A percentile compares a stretch with the other conserved stretches of the same genome.
Conservation (phyloP, 1,140 invertebrate species). For the Muscidifurax raptorellus region DNA sequence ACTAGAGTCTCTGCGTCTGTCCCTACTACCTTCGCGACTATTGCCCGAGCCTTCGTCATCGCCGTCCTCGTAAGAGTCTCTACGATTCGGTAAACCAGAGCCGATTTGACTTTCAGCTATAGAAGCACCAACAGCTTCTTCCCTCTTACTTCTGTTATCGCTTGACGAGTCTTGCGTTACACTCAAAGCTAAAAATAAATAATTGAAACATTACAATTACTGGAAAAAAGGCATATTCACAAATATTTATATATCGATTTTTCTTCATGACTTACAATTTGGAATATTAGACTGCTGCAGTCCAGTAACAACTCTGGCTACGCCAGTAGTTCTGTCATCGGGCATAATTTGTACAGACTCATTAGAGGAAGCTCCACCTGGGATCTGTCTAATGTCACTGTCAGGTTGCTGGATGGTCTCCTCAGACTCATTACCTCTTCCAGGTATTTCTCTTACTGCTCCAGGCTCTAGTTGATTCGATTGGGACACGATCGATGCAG, state of each 20-base stretch:
- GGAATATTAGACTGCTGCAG: slow-evolving; percentile 65
- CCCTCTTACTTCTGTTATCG: slow-evolving; percentile 68
- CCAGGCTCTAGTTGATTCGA: slow-evolving; percentile 61
- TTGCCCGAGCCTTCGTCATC: slow-evolving; percentile 71
- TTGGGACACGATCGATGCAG: slow-evolving; percentile 44
- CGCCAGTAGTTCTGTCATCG: slow-evolving; percentile 60
- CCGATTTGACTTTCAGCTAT: slow-evolving; percentile 63
- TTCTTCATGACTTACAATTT: slow-evolving; percentile 57
- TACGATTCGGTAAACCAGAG: slow-evolving; percentile 63
- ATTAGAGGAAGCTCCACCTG: slow-evolving; percentile 68
- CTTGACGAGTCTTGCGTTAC: slow-evolving; percentile 61
- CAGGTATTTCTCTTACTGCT: slow-evolving; percentile 68
- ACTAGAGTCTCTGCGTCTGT: slow-evolving; percentile 68
- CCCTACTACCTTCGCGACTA: slow-evolving; percentile 70
- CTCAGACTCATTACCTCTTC: slow-evolving; percentile 66
- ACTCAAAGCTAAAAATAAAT: slow-evolving; percentile 55
- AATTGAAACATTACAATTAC: background rate
- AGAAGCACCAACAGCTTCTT: slow-evolving; percentile 72
- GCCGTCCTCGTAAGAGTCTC: slow-evolving; percentile 70
- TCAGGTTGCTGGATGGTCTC: slow-evolving; percentile 61
- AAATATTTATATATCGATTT: background rate
- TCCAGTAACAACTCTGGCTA: slow-evolving; percentile 70
- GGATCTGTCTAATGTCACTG: slow-evolving; percentile 66
- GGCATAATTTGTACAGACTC: slow-evolving; percentile 57
- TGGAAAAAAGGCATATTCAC: background rate